Evolutionary conservation across 2,888 invertebrate species (phyloP), one percentile per base, ranked within the genome.

Genomic region (Hirtodrosophila histrioides): DNA sequence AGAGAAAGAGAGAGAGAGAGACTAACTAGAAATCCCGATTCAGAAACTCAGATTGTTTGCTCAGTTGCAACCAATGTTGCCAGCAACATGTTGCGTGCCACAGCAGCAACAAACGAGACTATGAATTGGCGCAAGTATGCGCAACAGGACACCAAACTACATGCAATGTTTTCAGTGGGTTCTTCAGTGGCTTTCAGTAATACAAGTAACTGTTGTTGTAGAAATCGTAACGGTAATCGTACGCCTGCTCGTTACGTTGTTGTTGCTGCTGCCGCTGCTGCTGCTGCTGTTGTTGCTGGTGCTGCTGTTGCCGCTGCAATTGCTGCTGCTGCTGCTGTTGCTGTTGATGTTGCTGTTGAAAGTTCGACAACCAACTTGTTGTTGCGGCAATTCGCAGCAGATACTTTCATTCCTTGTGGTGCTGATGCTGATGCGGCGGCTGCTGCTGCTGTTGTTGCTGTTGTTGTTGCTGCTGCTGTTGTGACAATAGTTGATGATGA

Each of bases 351-450:
- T 75, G 68, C 24, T 73, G 74, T 54, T 84, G 88, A 65, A 82
- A 78, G 69, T 85, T 89, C 69, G 80, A 69, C 49, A 90, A 88
- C 89, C 89, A 90, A 86, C 89, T 88, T 74, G 72, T 77, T 65
- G 82, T 86, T 75, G 84, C 87, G 77, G 90, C 89, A 76, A 89
- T 86, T 58, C 89, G 89, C 86, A 89, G 76, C 86, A 90, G 79
- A 74, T 89, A 89, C 77, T 90, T 90, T 90, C 89, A 90, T 89
- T 90, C 89, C 76, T 90, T 90, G 73, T 88, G 90, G 39, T 87
- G 90, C 75, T 78, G 82, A 54, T 82, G 82, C 49, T 77, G 83
- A 50, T 70, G 77, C 24, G 62, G 84, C 46, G 72, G 54, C 68
- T 75, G 82, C 51, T 72, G 78, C 7, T 69, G 17, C 17, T 17